phyloP scores from a whole-genome alignment of 1,140 invertebrate species.

The Papilio polyxenes region DNA sequence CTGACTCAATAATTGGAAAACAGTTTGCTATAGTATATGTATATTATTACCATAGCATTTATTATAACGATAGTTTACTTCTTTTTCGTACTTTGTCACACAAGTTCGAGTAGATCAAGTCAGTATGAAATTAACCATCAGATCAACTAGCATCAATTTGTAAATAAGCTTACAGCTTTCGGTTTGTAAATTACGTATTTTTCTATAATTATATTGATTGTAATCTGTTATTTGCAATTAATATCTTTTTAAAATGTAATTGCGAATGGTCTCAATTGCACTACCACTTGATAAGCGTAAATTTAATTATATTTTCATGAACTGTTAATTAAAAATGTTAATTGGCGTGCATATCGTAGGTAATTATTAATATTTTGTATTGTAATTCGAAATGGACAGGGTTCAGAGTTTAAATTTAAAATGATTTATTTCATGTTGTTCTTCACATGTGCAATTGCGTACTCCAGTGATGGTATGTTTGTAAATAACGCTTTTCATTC shows the following conservation, averaged over 20 bases:
- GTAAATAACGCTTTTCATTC: conserved; percentile 4
- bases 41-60: not conserved
- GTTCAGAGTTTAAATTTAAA: conserved; percentile 41
- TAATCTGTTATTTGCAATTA: not conserved
- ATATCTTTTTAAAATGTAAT: not conserved
- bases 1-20: not conserved
- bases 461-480: conserved; percentile 51
- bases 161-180: too few relatives aligned
- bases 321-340: conserved; percentile 34
- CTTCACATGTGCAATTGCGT: conserved; percentile 48
- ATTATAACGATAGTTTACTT: not conserved
- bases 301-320: conserved; percentile 39
- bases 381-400: conserved; percentile 3
- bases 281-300: not conserved
- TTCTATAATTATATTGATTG: too few relatives aligned
- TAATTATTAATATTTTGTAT: conserved; percentile 41
- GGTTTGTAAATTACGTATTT: too few relatives aligned
- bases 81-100: not conserved
- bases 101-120: not conserved
- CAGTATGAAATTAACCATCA: not conserved
- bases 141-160: not conserved
- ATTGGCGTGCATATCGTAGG: conserved; percentile 37
- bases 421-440: conserved; percentile 53
- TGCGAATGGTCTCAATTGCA: not conserved
- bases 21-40: too few relatives aligned